These are phyloP conservation scores for Xiphorhynchus erythropygius DNA, from an alignment of 2,797 vertebrate species.

Conservation along the genomic window DNA sequence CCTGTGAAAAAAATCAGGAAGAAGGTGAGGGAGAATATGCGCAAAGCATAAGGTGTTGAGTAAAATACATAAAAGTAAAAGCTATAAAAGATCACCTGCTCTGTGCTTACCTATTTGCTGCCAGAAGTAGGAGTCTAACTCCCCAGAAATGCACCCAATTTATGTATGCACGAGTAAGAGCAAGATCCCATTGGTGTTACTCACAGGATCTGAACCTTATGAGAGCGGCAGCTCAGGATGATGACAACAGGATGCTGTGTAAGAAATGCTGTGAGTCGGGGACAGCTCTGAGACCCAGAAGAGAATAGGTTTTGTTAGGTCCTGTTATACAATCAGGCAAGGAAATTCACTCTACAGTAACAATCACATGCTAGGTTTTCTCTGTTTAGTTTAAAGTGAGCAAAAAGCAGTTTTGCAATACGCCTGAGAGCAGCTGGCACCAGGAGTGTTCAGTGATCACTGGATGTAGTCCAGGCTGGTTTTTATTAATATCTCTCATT, in stretches of 20 bases:
- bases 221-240: rapidly evolving
- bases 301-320: background rate
- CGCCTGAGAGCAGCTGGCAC: background rate
- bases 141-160: background rate
- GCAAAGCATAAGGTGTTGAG: background rate
- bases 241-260: rapidly evolving
- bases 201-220: background rate
- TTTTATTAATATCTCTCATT: background rate
- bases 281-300: background rate
- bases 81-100: background rate
- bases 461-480: background rate
- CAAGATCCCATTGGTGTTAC: rapidly evolving
- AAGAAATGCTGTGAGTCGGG: background rate
- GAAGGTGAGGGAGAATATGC: background rate
- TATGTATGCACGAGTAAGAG: background rate
- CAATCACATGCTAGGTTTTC: background rate
- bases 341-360: background rate
- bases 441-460: background rate
- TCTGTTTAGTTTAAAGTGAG: background rate
- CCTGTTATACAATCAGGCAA: background rate
- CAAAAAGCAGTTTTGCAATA: background rate
- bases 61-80: background rate
- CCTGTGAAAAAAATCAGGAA: background rate
- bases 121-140: background rate
- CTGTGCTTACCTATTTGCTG: background rate